phyloP scores from a whole-genome alignment of 2,113 vertebrate genomes.

The Corapipo altera region DNA sequence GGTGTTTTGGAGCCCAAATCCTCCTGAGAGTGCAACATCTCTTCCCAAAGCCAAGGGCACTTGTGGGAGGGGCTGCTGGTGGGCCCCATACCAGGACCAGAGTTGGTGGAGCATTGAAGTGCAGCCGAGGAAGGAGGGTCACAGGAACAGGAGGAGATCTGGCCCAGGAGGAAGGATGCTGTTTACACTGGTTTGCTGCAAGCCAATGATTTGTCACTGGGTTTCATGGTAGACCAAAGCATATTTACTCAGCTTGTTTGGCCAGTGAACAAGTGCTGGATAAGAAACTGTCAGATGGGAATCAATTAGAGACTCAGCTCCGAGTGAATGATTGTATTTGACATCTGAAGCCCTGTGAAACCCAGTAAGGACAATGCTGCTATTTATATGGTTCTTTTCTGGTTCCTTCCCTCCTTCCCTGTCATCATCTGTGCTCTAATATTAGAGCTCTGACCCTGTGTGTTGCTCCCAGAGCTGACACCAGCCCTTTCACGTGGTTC shows the following conservation, averaged over 20 bases:
- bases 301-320: constrained; percentile 39
- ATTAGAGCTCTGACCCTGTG: not conserved
- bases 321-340: not conserved
- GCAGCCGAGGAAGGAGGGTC: not conserved
- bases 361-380: constrained; percentile 4
- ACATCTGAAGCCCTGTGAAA: constrained; percentile 14
- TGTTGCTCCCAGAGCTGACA: not conserved
- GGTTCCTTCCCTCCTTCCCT: not conserved
- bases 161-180: not conserved
- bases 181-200: constrained; percentile 30
- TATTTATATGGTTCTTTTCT: not conserved
- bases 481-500: not conserved
- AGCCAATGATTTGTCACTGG: not conserved
- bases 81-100: fast-evolving
- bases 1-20: not conserved
- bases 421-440: not conserved
- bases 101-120: not conserved
- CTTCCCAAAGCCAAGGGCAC: not conserved
- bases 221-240: constrained; percentile 5
- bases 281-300: constrained; percentile 49
- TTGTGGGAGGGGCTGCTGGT: not conserved
- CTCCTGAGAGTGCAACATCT: not conserved
- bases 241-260: constrained; percentile 60
- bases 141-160: not conserved
- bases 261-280: constrained; percentile 13